Evolutionary conservation across 2,888 invertebrate genomes (phyloP).

Genomic region (Athalia rosae): DNA sequence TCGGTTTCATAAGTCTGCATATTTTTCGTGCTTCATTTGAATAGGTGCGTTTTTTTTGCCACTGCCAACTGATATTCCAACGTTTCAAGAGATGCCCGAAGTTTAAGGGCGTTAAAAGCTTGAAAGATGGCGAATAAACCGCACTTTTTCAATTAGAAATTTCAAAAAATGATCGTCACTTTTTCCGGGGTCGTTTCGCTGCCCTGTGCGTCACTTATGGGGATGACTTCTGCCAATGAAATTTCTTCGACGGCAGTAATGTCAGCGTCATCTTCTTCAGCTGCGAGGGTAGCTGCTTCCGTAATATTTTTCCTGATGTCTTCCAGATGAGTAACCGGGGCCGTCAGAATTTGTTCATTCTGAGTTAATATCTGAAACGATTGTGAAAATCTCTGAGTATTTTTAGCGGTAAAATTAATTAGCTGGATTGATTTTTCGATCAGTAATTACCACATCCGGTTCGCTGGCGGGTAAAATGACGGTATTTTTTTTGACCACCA

Average conservation of each 20-base stretch:
- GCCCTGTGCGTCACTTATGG: background rate
- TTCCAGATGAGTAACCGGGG: conserved; percentile 55
- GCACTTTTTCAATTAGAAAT: background rate
- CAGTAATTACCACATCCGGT: conserved; percentile 52
- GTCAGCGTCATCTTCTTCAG: conserved; percentile 33
- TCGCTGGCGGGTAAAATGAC: conserved; percentile 55
- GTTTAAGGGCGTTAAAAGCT: too few species aligned
- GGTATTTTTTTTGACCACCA: conserved; percentile 58
- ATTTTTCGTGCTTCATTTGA: too few species aligned
- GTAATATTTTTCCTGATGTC: conserved; percentile 58
- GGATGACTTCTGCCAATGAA: conserved; percentile 31
- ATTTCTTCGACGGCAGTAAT: conserved; percentile 14
- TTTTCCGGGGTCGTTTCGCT: background rate
- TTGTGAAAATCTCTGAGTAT: background rate
- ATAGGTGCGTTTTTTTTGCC: too few species aligned
- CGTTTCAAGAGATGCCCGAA: too few species aligned
- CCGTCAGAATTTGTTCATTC: conserved; percentile 57
- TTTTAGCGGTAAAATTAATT: background rate
- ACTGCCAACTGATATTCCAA: too few species aligned
- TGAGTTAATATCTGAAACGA: conserved; percentile 57
- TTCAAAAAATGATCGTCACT: background rate
- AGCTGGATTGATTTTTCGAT: background rate
- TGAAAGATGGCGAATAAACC: too few species aligned
- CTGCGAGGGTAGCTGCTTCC: conserved; percentile 46
- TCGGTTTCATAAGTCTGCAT: background rate